Evolutionary conservation across 2,797 vertebrate species (phyloP).

Genomic region (Pseudocheirus occidentalis): DNA sequence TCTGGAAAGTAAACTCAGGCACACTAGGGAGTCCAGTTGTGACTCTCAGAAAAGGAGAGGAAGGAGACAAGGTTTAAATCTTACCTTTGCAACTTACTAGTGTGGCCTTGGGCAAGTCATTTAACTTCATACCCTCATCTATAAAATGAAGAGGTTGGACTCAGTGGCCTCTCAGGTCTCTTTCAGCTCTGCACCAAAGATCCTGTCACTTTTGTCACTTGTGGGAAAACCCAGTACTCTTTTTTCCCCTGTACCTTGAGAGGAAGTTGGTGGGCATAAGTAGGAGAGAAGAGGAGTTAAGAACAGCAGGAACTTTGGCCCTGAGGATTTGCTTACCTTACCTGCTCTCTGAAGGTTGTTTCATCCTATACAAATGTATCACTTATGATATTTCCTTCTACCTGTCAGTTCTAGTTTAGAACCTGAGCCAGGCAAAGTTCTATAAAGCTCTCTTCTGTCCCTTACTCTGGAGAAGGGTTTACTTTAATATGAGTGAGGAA

Average conservation of each 20-base stretch:
- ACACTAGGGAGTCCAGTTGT: not conserved
- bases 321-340: not conserved
- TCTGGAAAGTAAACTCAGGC: not conserved
- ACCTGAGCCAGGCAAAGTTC: not conserved
- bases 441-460: not conserved
- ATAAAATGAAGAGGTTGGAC: not conserved
- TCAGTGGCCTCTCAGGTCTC: not conserved
- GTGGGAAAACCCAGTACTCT: not conserved
- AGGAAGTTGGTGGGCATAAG: not conserved
- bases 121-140: not conserved
- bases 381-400: not conserved
- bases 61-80: not conserved
- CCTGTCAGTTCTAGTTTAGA: not conserved
- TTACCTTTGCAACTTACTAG: not conserved
- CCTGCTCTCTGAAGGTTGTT: not conserved
- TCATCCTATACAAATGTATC: not conserved
- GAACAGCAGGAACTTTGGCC: not conserved
- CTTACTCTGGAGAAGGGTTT: not conserved
- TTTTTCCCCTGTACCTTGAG: not conserved
- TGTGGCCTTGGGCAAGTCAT: not conserved
- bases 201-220: not conserved
- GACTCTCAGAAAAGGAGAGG: not conserved
- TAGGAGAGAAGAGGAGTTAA: not conserved
- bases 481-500: not conserved
- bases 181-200: not conserved